phyloP scores from a whole-genome alignment of 2,888 invertebrate species.

The Beris chalybata region DNA sequence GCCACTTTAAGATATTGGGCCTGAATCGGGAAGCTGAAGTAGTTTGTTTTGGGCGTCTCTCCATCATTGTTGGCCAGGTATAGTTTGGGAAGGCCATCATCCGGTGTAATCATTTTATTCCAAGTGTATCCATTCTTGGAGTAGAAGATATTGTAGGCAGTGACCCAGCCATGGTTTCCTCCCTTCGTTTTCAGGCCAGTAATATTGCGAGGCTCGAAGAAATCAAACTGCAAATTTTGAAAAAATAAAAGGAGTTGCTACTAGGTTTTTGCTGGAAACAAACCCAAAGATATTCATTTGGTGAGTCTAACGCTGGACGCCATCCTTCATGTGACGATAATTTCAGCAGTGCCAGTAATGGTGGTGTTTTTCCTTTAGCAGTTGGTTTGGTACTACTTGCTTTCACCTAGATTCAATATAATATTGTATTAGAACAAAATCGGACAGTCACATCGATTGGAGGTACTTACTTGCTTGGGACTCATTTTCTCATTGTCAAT shows the following conservation, averaged over 20 bases:
- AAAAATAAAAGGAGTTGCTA: not conserved
- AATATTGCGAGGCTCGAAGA: constrained; percentile 72
- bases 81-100: constrained; percentile 59
- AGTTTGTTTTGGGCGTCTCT: constrained; percentile 62
- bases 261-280: not conserved
- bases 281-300: constrained; percentile 65
- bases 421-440: no score
- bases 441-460: no score
- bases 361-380: constrained; percentile 43
- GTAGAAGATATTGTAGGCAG: constrained; percentile 72
- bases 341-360: constrained; percentile 50
- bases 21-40: constrained; percentile 72
- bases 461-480: constrained; percentile 62
- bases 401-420: constrained; percentile 36
- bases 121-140: constrained; percentile 71
- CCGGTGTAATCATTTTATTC: constrained; percentile 66
- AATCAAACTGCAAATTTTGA: constrained; percentile 63
- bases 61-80: constrained; percentile 76
- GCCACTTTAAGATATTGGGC: constrained; percentile 72
- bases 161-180: constrained; percentile 73
- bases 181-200: constrained; percentile 79
- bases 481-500: constrained; percentile 65
- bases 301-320: constrained; percentile 68
- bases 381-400: constrained; percentile 51
- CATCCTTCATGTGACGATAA: constrained; percentile 60